Base-by-base conservation (phyloP, 2,797 vertebrate species). In the Petrocephalus sullivani region DNA sequence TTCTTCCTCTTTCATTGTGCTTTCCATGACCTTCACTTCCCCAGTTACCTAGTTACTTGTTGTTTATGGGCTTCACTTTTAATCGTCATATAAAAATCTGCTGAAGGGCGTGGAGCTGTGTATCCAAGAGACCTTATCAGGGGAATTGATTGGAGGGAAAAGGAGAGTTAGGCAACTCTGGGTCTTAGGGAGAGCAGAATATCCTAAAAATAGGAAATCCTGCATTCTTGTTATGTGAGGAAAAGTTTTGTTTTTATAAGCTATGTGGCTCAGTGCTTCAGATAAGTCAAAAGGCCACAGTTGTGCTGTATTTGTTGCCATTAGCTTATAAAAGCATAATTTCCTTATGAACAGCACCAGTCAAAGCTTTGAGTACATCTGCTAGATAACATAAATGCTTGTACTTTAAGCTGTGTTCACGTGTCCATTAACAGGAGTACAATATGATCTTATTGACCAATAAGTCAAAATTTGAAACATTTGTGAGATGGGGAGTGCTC, bases 151-250 rank as follows among this genome's bases (percentile, higher is more conserved):
- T 87, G 53, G 81, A 46, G 82, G 78, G 83, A 61, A 78, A 33
- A 21, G 49, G 87, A 61, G 56, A 56, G 60, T 75, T 49, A 82
- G 57, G 46, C 81, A 89, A 85, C 75, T 89, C 78, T 60, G 33
- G 54, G 33, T 28, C 41, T 4, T 19, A 60, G 81, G 67, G 87
- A 88, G 56, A 87, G 87, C 88, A 89, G 53, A 86, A 85, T 84
- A n/a, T 86, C 90, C 94, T 95, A 95, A 92, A 95, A 95, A 95
- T 96, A 95, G 94, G 84, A 89, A 86, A 89, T 87, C 91, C 92
- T 91, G 90, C 94, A 95, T 95, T 93, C 91, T 95, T 94, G 91
- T 93, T 95, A 92, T 94, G 93, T 93, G 92, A 93, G 92, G 92
- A 92, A 93, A 92, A 87, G 90, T 67, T 90, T 91, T 94, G 51